Evolutionary conservation across 2,113 vertebrate genomes (phyloP).

Genomic region (Probosciger aterrimus): DNA sequence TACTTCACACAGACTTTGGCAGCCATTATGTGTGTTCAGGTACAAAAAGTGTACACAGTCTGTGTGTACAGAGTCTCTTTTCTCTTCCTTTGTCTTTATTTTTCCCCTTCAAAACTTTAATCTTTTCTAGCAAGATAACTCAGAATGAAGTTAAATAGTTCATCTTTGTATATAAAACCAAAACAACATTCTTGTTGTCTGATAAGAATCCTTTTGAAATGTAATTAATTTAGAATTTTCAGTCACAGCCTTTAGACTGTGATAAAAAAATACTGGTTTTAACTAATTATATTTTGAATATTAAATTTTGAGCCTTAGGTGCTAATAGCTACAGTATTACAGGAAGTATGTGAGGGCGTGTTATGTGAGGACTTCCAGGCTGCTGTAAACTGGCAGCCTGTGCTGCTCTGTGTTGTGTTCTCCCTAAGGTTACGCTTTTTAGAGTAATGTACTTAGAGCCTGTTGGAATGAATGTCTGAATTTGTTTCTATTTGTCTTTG

Average conservation of each 20-base stretch:
- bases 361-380: not conserved
- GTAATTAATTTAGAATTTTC: not conserved
- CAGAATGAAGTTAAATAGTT: not conserved
- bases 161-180: not conserved
- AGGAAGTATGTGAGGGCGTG: not conserved
- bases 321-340: not conserved
- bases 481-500: not conserved
- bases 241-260: not conserved
- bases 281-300: not conserved
- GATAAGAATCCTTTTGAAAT: not conserved
- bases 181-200: not conserved
- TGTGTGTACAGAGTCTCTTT: not conserved
- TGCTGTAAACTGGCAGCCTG: not conserved
- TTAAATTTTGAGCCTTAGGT: not conserved
- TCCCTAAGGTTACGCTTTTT: accelerated
- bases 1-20: not conserved
- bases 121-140: not conserved
- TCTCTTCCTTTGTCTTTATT: not conserved
- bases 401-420: not conserved
- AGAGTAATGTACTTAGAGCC: not conserved
- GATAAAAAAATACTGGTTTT: not conserved
- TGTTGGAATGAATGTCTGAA: not conserved
- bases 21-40: not conserved
- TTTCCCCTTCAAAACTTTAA: not conserved
- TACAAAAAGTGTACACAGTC: not conserved